Evolutionary conservation across 1,140 invertebrate species (phyloP).

Genomic region (Goniozus legneri): DNA sequence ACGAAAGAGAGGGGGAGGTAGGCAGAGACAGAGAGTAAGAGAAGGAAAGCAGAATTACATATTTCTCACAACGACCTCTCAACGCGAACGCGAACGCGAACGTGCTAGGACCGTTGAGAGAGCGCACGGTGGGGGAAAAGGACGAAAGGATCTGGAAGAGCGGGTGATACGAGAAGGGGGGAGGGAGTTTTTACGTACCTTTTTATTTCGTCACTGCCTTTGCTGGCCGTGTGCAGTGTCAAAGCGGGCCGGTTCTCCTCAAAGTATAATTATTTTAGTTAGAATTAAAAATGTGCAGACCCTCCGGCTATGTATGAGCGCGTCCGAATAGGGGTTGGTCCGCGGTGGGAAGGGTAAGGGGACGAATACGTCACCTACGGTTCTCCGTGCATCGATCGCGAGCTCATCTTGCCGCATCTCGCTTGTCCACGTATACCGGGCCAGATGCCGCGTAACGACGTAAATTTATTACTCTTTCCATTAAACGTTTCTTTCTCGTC

Average conservation of each 20-base stretch:
- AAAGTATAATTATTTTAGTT: constrained; percentile 53
- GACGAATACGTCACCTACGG: no score
- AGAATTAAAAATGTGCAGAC: constrained; percentile 45
- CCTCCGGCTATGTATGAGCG: constrained; percentile 9
- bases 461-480: not conserved
- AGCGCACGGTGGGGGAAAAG: constrained; percentile 19
- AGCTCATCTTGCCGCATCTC: no score
- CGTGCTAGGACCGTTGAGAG: not conserved
- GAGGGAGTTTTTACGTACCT: no score
- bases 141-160: constrained; percentile 14
- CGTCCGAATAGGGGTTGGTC: not conserved
- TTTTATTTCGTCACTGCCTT: constrained; percentile 32
- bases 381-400: not conserved
- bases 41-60: constrained; percentile 29
- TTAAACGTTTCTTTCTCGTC: not conserved
- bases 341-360: not conserved
- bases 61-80: constrained; percentile 32
- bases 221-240: constrained; percentile 28
- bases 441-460: not conserved
- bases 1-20: not conserved
- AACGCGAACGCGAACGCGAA: not conserved
- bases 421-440: not conserved
- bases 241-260: constrained; percentile 42
- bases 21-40: constrained; percentile 5
- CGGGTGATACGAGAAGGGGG: no score